Evolutionary conservation across 2,797 vertebrate species (phyloP).

Genomic region (Myotis planiceps): DNA sequence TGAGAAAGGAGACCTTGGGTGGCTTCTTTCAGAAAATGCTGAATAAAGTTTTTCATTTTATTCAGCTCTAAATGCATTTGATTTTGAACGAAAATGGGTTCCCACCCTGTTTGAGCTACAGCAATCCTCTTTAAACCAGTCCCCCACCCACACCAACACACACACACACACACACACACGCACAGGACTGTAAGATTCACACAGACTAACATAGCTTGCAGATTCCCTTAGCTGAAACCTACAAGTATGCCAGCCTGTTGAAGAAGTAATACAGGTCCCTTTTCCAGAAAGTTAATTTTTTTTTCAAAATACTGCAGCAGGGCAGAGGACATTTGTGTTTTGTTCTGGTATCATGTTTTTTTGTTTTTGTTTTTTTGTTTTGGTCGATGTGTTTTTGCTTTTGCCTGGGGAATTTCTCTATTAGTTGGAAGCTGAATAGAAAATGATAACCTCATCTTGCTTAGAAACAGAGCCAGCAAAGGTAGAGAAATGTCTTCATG

Average conservation of each 20-base stretch:
- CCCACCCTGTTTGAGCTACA: constrained; percentile 26
- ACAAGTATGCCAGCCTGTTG: constrained; percentile 26
- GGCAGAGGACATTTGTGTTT: constrained; percentile 61
- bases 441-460: constrained; percentile 52
- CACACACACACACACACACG: neutral
- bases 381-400: neutral
- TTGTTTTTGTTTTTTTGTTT: neutral
- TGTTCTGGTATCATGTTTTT: constrained; percentile 23
- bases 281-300: constrained; percentile 76
- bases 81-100: constrained; percentile 72
- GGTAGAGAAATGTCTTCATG: constrained; percentile 21
- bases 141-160: neutral
- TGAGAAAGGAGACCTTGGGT: constrained; percentile 44
- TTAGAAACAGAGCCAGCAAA: constrained; percentile 49
- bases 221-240: neutral
- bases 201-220: constrained; percentile 36
- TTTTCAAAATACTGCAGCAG: constrained; percentile 63
- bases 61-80: constrained; percentile 59
- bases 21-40: constrained; percentile 66
- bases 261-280: constrained; percentile 64
- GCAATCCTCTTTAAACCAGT: constrained; percentile 8
- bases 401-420: constrained; percentile 31
- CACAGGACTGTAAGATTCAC: constrained; percentile 12
- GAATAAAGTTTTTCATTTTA: constrained; percentile 76
- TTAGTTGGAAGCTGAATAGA: constrained; percentile 53